phyloP scores from a whole-genome alignment of 2,113 vertebrate genomes.

The Pelmatolapia mariae region DNA sequence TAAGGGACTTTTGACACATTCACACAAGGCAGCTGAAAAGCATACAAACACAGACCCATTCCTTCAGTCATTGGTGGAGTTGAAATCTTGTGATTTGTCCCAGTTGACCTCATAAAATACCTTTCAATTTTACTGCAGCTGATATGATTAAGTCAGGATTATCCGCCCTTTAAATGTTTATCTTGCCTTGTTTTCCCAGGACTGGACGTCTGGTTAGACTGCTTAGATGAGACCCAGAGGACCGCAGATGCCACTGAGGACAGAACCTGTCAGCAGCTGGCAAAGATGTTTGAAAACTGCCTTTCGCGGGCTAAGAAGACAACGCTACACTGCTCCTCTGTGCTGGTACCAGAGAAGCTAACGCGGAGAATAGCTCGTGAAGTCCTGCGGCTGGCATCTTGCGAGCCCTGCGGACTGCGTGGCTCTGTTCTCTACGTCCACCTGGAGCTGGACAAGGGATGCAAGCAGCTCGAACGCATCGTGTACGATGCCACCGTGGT shows the following conservation, averaged over 20 bases:
- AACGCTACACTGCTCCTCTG: conserved; percentile 77
- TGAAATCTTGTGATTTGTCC: not conserved
- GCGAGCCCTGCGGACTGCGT: conserved; percentile 82
- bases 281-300: conserved; percentile 78
- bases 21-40: not conserved
- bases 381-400: conserved; percentile 74
- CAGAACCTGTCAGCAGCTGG: conserved; percentile 73
- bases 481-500: conserved; percentile 77
- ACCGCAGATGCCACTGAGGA: conserved; percentile 70
- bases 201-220: conserved; percentile 74
- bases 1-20: not conserved
- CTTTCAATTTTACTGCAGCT: not conserved
- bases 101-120: not conserved
- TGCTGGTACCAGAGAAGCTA: conserved; percentile 82
- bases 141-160: not conserved
- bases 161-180: not conserved
- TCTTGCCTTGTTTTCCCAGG: conserved; percentile 56
- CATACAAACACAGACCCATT: not conserved
- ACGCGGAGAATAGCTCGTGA: conserved; percentile 76
- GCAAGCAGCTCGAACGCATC: conserved; percentile 78
- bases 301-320: conserved; percentile 81
- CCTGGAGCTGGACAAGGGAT: conserved; percentile 78
- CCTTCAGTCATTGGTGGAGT: not conserved
- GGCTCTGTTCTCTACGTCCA: conserved; percentile 79
- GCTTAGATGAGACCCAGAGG: conserved; percentile 69